A percentile compares a stretch with the other conserved stretches of the same genome.
Evolutionary conservation across 2,888 invertebrate species (phyloP).

Genomic region (Heterodera filipjevi): DNA sequence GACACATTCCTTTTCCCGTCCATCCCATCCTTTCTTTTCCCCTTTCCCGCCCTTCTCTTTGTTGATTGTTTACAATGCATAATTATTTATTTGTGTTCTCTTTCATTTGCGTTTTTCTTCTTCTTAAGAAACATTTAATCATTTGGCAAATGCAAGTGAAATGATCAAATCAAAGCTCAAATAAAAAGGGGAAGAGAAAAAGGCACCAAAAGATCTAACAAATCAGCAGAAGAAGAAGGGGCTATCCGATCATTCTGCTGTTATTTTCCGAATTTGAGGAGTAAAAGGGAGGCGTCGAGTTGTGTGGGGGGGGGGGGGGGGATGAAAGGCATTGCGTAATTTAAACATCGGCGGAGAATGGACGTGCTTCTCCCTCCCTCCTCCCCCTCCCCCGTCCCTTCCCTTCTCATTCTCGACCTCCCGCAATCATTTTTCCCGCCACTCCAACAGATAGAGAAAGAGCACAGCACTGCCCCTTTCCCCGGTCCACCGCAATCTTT

Average conservation of each 20-base stretch:
- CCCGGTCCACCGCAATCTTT: neutral
- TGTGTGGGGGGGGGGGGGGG: neutral
- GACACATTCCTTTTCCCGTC: neutral
- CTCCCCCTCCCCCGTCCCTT: too few species aligned
- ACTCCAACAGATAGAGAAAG: neutral
- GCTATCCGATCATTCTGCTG: neutral
- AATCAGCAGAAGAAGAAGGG: too few species aligned
- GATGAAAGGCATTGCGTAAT: neutral
- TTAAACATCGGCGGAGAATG: neutral
- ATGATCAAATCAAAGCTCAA: too few species aligned
- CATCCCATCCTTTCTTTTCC: neutral
- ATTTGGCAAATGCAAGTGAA: too few species aligned
- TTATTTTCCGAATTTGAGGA: neutral
- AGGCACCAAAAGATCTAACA: too few species aligned
- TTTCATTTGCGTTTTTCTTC: neutral
- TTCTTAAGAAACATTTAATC: neutral
- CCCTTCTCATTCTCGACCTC: neutral
- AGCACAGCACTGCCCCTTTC: neutral
- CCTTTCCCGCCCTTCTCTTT: neutral
- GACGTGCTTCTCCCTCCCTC: neutral
- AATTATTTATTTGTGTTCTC: neutral
- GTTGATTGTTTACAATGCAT: slow-evolving; percentile 12
- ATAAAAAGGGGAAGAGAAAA: too few species aligned
- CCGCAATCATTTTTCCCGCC: slow-evolving; percentile 17
- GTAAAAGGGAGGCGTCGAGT: neutral